These are phyloP conservation scores for Poeciliopsis turneri DNA, from an alignment of 2,797 vertebrate species.

Conservation along the genomic window DNA sequence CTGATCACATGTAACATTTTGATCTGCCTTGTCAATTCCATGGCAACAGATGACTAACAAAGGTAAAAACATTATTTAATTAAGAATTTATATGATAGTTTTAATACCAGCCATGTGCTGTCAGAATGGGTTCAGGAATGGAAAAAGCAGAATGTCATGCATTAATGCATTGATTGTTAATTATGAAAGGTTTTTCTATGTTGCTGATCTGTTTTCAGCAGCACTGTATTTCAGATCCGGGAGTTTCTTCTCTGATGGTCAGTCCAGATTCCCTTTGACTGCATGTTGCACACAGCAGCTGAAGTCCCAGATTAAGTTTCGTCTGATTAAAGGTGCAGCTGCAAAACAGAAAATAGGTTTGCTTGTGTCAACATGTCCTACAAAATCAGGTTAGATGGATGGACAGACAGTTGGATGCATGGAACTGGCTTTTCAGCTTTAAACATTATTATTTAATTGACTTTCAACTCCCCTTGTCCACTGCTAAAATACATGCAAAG, in stretches of 20 bases:
- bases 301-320: neutral
- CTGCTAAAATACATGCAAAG: slow-evolving; percentile 60
- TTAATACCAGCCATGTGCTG: neutral
- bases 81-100: neutral
- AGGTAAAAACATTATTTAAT: neutral
- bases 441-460: slow-evolving; percentile 54
- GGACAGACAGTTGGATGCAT: neutral
- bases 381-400: neutral
- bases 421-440: neutral
- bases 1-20: neutral
- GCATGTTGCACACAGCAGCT: neutral
- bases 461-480: slow-evolving; percentile 75
- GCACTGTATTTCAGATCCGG: neutral
- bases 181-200: neutral
- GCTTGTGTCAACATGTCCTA: neutral
- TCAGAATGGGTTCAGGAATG: neutral
- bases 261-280: neutral
- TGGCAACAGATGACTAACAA: neutral
- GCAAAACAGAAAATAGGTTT: neutral
- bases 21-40: neutral
- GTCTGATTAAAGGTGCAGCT: neutral
- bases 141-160: neutral
- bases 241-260: neutral
- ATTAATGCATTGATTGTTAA: neutral
- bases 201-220: neutral